These are phyloP conservation scores for Hydrotaea diabolus DNA, from an alignment of 2,888 invertebrate species.

Conservation along the genomic window DNA sequence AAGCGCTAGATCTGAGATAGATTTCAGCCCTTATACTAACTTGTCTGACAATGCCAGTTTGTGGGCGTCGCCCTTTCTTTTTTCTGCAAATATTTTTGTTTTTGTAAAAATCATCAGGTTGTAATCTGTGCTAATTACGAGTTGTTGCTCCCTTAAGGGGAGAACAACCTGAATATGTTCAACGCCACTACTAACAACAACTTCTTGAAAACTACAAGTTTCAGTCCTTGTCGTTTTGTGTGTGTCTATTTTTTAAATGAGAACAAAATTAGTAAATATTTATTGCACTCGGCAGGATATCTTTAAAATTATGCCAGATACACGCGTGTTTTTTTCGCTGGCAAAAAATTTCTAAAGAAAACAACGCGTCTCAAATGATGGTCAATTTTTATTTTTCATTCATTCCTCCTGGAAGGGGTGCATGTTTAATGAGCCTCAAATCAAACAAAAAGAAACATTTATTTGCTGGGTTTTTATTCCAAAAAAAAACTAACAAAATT, in stretches of 20 bases:
- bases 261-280: constrained; percentile 40
- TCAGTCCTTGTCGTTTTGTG: too few species aligned
- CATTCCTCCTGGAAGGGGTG: constrained; percentile 47
- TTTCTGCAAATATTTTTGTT: too few species aligned
- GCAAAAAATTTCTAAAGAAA: constrained; percentile 1
- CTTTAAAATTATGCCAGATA: constrained; percentile 29
- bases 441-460: neutral
- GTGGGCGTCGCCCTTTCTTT: too few species aligned
- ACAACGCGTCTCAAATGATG: constrained; percentile 16
- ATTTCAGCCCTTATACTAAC: too few species aligned
- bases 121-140: too few species aligned
- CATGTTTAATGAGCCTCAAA: constrained; percentile 58
- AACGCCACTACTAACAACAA: too few species aligned
- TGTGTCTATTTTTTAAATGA: neutral
- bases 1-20: too few species aligned
- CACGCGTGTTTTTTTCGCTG: constrained; percentile 20
- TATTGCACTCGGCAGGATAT: constrained; percentile 57
- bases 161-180: too few species aligned
- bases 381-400: constrained; percentile 1
- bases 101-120: too few species aligned
- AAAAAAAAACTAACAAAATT: constrained; percentile 14
- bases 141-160: too few species aligned
- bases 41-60: too few species aligned
- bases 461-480: neutral
- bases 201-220: too few species aligned